phyloP scores from a whole-genome alignment of 2,797 vertebrate species.

The Cyclura pinguis region DNA sequence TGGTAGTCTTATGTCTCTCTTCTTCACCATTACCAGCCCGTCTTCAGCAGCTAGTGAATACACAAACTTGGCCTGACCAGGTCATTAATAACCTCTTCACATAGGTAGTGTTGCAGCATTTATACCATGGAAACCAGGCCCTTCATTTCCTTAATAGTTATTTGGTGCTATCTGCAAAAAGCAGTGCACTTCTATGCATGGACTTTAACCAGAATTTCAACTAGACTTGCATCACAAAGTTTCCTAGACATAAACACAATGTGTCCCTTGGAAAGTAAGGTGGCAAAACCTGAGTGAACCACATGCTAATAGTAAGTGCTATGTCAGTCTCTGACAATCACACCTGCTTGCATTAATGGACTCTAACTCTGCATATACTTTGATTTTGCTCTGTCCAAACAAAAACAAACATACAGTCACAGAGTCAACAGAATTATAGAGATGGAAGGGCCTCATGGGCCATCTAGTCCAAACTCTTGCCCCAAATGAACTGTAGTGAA shows the following conservation, averaged over 20 bases:
- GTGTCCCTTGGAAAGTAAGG: not conserved
- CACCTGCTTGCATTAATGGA: not conserved
- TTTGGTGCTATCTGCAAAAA: not conserved
- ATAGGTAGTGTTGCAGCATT: not conserved
- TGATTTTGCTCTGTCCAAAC: not conserved
- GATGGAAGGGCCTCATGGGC: no score
- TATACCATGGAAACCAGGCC: not conserved
- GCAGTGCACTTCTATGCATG: not conserved
- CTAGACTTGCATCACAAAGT: not conserved
- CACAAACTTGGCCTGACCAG: conserved; percentile 64
- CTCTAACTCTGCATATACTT: not conserved
- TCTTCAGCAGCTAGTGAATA: conserved; percentile 69
- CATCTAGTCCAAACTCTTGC: not conserved
- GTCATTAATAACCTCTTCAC: conserved; percentile 7
- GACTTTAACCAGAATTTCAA: not conserved
- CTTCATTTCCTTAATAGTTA: not conserved
- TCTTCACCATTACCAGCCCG: conserved; percentile 27
- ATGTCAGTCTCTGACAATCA: not conserved
- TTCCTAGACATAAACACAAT: not conserved
- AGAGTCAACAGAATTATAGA: no score
- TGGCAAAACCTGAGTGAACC: not conserved
- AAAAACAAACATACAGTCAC: no score
- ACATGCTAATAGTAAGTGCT: not conserved
- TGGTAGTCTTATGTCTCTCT: not conserved
- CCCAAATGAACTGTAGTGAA: not conserved